phyloP scores from a whole-genome alignment of 2,113 vertebrate genomes.

The Phyllostomus hastatus region DNA sequence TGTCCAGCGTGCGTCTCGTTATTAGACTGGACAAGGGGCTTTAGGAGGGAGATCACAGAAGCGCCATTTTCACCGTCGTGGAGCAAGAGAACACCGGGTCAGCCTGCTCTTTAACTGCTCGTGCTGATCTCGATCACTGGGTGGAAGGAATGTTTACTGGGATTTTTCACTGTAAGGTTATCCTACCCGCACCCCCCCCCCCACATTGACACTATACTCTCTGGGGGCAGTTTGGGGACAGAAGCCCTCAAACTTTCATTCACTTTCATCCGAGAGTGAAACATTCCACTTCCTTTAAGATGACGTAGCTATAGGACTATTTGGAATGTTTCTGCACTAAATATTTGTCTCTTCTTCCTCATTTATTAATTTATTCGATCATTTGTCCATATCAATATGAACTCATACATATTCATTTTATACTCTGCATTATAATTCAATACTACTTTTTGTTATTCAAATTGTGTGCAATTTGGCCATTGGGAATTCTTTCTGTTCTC shows the following conservation, averaged over 20 bases:
- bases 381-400: not conserved
- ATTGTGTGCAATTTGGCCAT: not conserved
- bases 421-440: not conserved
- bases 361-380: not conserved
- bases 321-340: not conserved
- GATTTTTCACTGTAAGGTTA: too few relatives aligned
- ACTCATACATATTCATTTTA: not conserved
- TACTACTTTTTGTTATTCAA: not conserved
- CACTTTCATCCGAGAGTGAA: not conserved
- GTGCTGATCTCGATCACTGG: too few relatives aligned
- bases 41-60: too few relatives aligned
- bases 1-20: too few relatives aligned
- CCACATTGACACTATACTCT: not conserved
- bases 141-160: too few relatives aligned
- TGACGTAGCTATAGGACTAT: not conserved
- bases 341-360: not conserved
- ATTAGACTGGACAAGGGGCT: too few relatives aligned
- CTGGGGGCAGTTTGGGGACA: not conserved
- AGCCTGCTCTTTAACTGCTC: too few relatives aligned
- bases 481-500: not conserved
- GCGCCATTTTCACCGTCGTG: too few relatives aligned
- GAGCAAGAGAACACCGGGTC: too few relatives aligned
- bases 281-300: not conserved
- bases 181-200: too few relatives aligned
- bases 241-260: not conserved